Evolutionary conservation across 2,797 vertebrate species (phyloP).

Genomic region (Myripristis jacobus): DNA sequence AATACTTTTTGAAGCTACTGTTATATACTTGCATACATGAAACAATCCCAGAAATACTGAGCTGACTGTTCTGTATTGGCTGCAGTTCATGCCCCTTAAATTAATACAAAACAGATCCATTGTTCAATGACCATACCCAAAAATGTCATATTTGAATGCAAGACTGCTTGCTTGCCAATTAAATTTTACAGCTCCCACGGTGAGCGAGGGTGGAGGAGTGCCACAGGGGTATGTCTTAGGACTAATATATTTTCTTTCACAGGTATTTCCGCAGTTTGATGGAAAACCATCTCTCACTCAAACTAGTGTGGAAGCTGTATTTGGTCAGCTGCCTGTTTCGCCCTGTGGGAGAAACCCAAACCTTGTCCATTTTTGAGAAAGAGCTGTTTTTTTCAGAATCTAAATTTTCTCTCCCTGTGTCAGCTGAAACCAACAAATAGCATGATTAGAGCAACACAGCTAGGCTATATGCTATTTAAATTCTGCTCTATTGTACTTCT

Average conservation of each 20-base stretch:
- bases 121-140: slow-evolving; percentile 7
- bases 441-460: background rate
- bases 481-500: background rate
- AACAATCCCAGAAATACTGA: slow-evolving; percentile 15
- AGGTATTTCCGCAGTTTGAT: slow-evolving; percentile 64
- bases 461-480: background rate
- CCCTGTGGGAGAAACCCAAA: slow-evolving; percentile 51
- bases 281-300: slow-evolving; percentile 51
- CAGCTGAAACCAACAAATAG: slow-evolving; percentile 19
- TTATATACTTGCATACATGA: background rate
- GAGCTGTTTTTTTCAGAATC: slow-evolving; percentile 30
- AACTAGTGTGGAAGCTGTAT: slow-evolving; percentile 55
- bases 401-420: slow-evolving; percentile 32
- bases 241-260: slow-evolving; percentile 30
- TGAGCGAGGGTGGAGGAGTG: slow-evolving; percentile 11
- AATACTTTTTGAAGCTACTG: too few species aligned
- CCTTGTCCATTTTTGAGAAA: slow-evolving; percentile 30
- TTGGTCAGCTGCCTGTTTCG: slow-evolving; percentile 73
- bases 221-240: slow-evolving; percentile 18
- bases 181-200: slow-evolving; percentile 2
- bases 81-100: background rate
- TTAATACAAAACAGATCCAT: background rate
- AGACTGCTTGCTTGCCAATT: slow-evolving; percentile 27
- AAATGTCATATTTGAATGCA: background rate
- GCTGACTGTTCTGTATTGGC: background rate